These are phyloP conservation scores for Sialia sialis DNA, from an alignment of 2,113 vertebrate genomes.

Conservation along the genomic window DNA sequence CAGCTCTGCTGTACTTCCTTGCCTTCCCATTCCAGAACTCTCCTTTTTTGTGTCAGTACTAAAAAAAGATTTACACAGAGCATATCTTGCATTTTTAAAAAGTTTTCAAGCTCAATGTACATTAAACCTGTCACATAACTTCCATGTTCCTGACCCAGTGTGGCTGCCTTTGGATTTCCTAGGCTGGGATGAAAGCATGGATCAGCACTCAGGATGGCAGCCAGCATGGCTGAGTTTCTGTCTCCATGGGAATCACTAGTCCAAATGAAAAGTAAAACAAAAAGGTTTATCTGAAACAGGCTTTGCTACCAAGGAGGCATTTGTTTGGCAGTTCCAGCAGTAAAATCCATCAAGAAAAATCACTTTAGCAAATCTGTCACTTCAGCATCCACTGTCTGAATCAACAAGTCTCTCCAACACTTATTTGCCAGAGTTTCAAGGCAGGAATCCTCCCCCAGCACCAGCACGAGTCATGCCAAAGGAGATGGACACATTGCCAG, in stretches of 20 bases:
- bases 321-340: neutral
- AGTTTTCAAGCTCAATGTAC: neutral
- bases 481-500: neutral
- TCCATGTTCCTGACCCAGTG: rapidly evolving
- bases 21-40: neutral
- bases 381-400: neutral
- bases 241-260: neutral
- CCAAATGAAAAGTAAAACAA: neutral
- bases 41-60: neutral
- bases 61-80: neutral
- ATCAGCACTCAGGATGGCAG: neutral
- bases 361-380: neutral
- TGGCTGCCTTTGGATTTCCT: neutral
- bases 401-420: neutral
- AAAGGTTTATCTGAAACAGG: neutral
- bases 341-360: neutral
- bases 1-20: neutral
- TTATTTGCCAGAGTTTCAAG: neutral
- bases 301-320: neutral
- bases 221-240: neutral
- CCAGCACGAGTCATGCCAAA: neutral
- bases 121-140: neutral
- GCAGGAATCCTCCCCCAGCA: neutral
- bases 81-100: neutral
- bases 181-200: neutral